These are phyloP conservation scores for Vidua macroura DNA, from an alignment of 2,113 vertebrate species.

Conservation along the genomic window DNA sequence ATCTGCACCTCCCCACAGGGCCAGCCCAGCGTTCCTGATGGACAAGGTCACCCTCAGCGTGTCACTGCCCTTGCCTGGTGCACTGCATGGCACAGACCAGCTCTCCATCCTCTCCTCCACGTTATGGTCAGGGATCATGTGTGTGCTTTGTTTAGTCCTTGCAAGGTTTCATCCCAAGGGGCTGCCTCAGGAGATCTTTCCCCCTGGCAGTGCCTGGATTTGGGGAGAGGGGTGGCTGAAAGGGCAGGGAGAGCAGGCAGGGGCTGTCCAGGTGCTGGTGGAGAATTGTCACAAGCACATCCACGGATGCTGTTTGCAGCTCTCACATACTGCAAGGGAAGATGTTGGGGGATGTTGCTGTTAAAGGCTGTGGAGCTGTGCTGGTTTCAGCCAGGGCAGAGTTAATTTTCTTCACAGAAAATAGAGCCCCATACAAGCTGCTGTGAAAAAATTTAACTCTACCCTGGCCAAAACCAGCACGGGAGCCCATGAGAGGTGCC, in stretches of 20 bases:
- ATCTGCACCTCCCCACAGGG: accelerated
- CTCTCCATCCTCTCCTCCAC: not conserved
- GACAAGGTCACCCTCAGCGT: not conserved
- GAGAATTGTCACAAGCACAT: not conserved
- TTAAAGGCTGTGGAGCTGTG: not conserved
- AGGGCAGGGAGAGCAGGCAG: not conserved
- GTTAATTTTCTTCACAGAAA: not conserved
- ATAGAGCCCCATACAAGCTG: not conserved
- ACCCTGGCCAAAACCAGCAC: not conserved
- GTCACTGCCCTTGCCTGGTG: not conserved
- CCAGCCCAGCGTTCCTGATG: accelerated
- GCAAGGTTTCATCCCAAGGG: not conserved
- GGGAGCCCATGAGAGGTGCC: not conserved
- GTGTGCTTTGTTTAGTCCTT: not conserved
- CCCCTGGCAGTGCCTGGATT: accelerated
- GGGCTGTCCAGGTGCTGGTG: not conserved
- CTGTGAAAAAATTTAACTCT: not conserved
- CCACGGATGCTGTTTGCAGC: not conserved
- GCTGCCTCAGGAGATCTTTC: accelerated
- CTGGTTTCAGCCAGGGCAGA: not conserved
- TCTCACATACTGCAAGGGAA: not conserved
- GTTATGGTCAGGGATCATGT: accelerated
- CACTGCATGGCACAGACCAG: not conserved
- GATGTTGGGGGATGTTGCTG: not conserved
- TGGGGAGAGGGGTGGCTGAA: not conserved